A percentile compares a stretch with the other conserved stretches of the same genome.
These are phyloP conservation scores for Danaus plexippus DNA, from an alignment of 1,140 invertebrate species.

Conservation along the genomic window DNA sequence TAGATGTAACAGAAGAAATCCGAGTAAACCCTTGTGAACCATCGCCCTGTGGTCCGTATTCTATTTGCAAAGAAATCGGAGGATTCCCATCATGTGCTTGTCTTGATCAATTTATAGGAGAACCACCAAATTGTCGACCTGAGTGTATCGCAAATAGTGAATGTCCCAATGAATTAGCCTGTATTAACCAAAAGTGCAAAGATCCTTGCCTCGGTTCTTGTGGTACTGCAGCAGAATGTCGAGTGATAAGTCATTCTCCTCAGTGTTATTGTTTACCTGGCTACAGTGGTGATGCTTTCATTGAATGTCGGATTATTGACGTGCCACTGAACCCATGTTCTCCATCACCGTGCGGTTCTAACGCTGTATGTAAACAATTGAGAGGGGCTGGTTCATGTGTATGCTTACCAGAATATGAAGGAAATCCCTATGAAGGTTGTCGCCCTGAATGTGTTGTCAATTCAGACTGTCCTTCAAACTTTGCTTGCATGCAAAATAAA, in stretches of 20 bases:
- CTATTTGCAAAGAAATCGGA: conserved; percentile 76
- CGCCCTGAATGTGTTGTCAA: conserved; percentile 77
- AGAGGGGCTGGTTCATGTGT: conserved; percentile 76
- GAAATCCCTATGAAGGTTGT: conserved; percentile 77
- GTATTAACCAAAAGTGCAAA: conserved; percentile 80
- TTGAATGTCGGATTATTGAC: conserved; percentile 68
- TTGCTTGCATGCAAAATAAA: conserved; percentile 75
- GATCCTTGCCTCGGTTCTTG: conserved; percentile 84
- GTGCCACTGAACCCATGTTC: conserved; percentile 72
- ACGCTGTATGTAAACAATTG: conserved; percentile 75
- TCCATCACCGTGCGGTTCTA: conserved; percentile 79
- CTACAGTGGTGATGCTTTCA: conserved; percentile 76
- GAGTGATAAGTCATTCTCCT: conserved; percentile 77
- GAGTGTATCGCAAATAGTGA: conserved; percentile 82
- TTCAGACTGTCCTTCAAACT: conserved; percentile 74
- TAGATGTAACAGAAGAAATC: conserved; percentile 42
- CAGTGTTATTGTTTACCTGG: conserved; percentile 76
- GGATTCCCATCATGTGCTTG: conserved; percentile 79
- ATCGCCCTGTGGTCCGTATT: conserved; percentile 82
- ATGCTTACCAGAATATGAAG: conserved; percentile 75
- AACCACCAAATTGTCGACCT: conserved; percentile 79
- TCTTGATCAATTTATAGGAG: conserved; percentile 75
- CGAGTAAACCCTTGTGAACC: conserved; percentile 76
- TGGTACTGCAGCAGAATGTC: conserved; percentile 78
- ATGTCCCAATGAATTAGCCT: conserved; percentile 80